Percentiles rank a stretch among this genome's conserved stretches.
Conservation (phyloP, 2,888 invertebrate species). For the Artemia sinica region DNA sequence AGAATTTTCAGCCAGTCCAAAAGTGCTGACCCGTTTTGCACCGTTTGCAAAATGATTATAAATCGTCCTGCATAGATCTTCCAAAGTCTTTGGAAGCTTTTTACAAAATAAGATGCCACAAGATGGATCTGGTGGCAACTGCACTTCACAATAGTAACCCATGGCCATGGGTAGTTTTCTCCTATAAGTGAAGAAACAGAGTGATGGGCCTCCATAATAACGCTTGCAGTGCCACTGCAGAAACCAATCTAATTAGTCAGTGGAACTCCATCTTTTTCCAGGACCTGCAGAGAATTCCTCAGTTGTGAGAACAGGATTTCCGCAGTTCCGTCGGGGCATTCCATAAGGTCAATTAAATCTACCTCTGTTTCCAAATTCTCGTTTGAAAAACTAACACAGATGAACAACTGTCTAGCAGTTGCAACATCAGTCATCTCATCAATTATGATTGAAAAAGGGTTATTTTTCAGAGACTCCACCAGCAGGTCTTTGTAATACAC, state of each 20-base stretch:
- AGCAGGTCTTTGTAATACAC: too few relatives aligned
- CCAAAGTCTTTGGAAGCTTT: too few relatives aligned
- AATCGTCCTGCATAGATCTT: too few relatives aligned
- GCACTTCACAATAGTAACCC: conserved; percentile 10
- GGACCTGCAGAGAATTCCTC: not conserved
- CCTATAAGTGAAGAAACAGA: conserved; percentile 11
- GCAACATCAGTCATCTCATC: conserved; percentile 15
- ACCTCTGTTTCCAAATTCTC: conserved; percentile 15
- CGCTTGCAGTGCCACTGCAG: conserved; percentile 6
- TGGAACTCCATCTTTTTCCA: too few relatives aligned
- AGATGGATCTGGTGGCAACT: too few relatives aligned
- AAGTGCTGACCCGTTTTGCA: too few relatives aligned
- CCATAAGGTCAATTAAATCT: conserved; percentile 14
- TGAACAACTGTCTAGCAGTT: not conserved
- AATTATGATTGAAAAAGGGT: too few relatives aligned
- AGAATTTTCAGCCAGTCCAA: too few relatives aligned
- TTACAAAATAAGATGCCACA: too few relatives aligned
- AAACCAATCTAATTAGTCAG: too few relatives aligned
- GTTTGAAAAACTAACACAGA: conserved; percentile 14
- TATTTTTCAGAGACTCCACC: too few relatives aligned
- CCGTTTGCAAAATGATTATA: too few relatives aligned
- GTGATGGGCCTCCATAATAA: conserved; percentile 13
- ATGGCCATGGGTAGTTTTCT: conserved; percentile 14
- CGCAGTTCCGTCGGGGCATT: conserved; percentile 15
- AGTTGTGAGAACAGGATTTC: not conserved